Base-by-base conservation (phyloP, 2,797 vertebrate species). In the Clarias pachynema region DNA sequence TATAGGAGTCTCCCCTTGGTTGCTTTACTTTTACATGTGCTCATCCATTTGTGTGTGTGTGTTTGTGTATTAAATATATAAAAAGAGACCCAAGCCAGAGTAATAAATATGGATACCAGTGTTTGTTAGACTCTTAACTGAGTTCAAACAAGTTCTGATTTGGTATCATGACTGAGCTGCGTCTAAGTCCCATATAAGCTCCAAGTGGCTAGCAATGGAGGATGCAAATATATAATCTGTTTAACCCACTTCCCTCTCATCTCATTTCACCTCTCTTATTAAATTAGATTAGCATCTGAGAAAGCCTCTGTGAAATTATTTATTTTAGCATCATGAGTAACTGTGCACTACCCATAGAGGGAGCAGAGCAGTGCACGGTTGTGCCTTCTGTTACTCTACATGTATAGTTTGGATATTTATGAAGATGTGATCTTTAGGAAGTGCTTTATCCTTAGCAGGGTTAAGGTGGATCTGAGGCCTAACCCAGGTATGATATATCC, bases 161-260 rank as follows among this genome's bases (percentile, higher is more conserved):
- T 73, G 24, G 12, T 73, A 24, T 73, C 14, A 3, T 69, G 22
- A 73, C 56, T 60, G 74, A 57, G 16, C 69, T 59, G 57, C 65
- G 66, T 86, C 89, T 93, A 91, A 92, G 81, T 82, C 85, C 60
- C 7, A 79, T 84, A 88, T 93, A 93, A 93, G 89, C 92, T 79
- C 73, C 26, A 82, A 85, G 87, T 91, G 2, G 77, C 88, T 56
- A 87, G 88, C 84, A 84, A 82, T 85, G 84, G 88, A 90, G 91
- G 91, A 93, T 92, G 88, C 85, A 88, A 86, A 74, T 59, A 49
- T 84, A 60, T 95, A 95, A 96, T 96, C 95, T 87, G 87, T 90
- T 95, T 94, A 94, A 88, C 90, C 90, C 89, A 90, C 90, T 93
- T 89, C 74, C 57, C n/a, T 40, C 75, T 79, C 75, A 79, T 5